phyloP scores from a whole-genome alignment of 1,140 invertebrate genomes.

The Drosophila ercepeae region DNA sequence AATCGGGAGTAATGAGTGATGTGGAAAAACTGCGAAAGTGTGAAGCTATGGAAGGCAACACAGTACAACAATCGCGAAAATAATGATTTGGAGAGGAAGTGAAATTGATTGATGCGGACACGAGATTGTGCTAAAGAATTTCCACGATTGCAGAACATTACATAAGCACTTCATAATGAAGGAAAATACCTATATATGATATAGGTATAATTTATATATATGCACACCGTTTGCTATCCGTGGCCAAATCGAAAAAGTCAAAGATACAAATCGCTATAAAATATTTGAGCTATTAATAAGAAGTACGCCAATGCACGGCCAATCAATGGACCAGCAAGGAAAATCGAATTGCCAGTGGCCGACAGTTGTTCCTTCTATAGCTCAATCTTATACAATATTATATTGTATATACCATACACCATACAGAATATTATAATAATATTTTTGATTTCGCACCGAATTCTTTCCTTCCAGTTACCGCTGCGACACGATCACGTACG shows the following conservation, averaged over 20 bases:
- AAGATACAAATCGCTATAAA: constrained; percentile 78
- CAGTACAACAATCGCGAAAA: constrained; percentile 9
- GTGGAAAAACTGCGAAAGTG: constrained; percentile 57
- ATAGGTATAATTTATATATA: not conserved
- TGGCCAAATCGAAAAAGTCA: constrained; percentile 76
- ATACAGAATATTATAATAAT: too few relatives aligned
- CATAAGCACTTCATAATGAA: constrained; percentile 64
- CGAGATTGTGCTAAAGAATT: constrained; percentile 62
- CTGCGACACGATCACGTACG: constrained; percentile 32
- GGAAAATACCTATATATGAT: constrained; percentile 26
- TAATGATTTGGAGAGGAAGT: constrained; percentile 56
- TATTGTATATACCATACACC: not conserved
- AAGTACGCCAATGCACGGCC: constrained; percentile 65
- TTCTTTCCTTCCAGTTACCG: constrained; percentile 38
- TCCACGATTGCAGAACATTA: constrained; percentile 62
- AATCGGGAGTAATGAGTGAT: constrained; percentile 59
- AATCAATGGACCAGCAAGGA: constrained; percentile 60
- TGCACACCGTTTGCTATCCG: constrained; percentile 54
- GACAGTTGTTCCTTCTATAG: constrained; percentile 26
- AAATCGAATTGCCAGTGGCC: constrained; percentile 37
- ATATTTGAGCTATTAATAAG: constrained; percentile 78
- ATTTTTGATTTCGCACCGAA: not conserved
- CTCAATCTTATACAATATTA: constrained; percentile 4
- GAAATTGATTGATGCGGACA: constrained; percentile 66
- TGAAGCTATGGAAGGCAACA: constrained; percentile 50